These are phyloP conservation scores for Apoda limacodes DNA, from an alignment of 2,888 invertebrate species.

Conservation along the genomic window DNA sequence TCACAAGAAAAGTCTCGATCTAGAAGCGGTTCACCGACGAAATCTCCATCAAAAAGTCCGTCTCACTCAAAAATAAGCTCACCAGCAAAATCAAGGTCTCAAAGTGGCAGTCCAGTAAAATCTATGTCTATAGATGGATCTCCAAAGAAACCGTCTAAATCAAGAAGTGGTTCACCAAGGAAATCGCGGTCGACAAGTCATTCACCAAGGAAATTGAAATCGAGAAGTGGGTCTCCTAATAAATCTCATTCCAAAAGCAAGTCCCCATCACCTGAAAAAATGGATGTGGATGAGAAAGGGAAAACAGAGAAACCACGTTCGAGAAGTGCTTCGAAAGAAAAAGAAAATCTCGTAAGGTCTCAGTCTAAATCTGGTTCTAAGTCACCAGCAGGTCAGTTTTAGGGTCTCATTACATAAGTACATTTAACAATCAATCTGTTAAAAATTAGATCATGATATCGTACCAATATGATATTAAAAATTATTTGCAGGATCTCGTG, in stretches of 20 bases:
- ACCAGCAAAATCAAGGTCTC: too few relatives aligned
- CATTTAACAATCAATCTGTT: too few relatives aligned
- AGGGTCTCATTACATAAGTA: too few relatives aligned
- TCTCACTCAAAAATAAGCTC: too few relatives aligned
- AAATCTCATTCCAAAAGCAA: slow-evolving; percentile 20
- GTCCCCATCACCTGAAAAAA: neutral
- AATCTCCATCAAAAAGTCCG: slow-evolving; percentile 24
- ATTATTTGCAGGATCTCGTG: too few relatives aligned
- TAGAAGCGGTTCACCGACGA: slow-evolving; percentile 22
- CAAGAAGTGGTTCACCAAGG: slow-evolving; percentile 19
- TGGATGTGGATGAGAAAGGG: neutral
- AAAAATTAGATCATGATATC: too few relatives aligned
- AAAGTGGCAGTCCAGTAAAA: slow-evolving; percentile 18
- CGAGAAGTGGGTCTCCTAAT: slow-evolving; percentile 24
- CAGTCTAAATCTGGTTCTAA: too few relatives aligned
- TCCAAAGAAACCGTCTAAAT: slow-evolving; percentile 20
- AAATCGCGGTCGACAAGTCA: slow-evolving; percentile 23
- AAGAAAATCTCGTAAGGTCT: neutral
- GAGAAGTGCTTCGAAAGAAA: too few relatives aligned
- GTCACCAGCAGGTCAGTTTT: too few relatives aligned
- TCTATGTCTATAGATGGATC: slow-evolving; percentile 7
- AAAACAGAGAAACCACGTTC: too few relatives aligned
- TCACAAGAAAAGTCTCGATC: slow-evolving; percentile 26
- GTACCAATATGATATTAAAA: too few relatives aligned
- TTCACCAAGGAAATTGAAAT: slow-evolving; percentile 23